A percentile compares a stretch with the other conserved stretches of the same genome.
These are phyloP conservation scores for Cataglyphis albicans DNA, from an alignment of 2,888 invertebrate species.

Conservation along the genomic window DNA sequence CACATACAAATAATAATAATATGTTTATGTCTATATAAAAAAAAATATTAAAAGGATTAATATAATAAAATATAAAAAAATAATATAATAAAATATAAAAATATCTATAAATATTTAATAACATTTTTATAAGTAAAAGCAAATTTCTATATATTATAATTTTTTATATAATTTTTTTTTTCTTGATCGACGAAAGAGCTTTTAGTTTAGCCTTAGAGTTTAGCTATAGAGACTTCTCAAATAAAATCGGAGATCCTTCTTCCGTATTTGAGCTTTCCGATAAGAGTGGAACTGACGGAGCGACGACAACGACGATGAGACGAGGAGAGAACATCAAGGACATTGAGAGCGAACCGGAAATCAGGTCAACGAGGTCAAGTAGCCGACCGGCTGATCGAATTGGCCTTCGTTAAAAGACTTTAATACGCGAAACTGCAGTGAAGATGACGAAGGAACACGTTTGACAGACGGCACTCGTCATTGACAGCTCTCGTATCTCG, in stretches of 20 bases:
- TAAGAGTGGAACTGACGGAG: conserved; percentile 22
- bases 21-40: neutral
- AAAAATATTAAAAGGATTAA: neutral
- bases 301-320: conserved; percentile 25
- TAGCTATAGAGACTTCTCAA: neutral
- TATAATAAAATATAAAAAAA: too few relatives aligned
- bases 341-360: conserved; percentile 66
- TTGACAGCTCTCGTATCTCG: neutral
- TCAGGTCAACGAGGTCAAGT: conserved; percentile 73
- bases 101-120: neutral
- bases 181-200: neutral
- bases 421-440: conserved; percentile 65
- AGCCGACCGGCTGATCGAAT: conserved; percentile 62
- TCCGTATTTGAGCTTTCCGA: conserved; percentile 47
- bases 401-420: conserved; percentile 70
- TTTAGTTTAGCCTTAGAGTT: neutral
- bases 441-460: conserved; percentile 18
- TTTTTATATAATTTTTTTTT: too few relatives aligned
- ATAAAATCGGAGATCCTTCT: neutral
- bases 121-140: neutral
- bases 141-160: neutral
- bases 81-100: neutral
- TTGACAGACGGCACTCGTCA: neutral
- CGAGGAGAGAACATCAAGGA: conserved; percentile 56
- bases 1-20: neutral